Base-by-base conservation (phyloP, 2,113 vertebrate genomes). In the Lonchura striata region DNA sequence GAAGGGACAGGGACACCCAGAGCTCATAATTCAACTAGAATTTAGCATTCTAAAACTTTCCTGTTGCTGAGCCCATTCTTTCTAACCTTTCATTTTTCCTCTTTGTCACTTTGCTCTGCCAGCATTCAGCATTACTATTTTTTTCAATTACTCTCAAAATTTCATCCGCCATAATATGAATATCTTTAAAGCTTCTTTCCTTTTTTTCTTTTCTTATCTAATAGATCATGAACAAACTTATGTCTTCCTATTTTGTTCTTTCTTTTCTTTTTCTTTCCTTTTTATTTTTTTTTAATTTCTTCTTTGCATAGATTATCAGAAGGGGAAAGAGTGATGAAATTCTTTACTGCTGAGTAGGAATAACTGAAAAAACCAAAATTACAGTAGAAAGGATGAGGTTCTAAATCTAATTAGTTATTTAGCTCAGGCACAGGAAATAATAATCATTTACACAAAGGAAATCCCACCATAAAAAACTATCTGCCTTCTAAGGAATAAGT, bases 21-120 rank as follows among this genome's bases (percentile, higher is more conserved):
- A 82, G 69, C 76, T 94, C 84, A 87, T 96, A 96, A 95, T 96
- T 97, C 89, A 93, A 92, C 59, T 49, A 35, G 30, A 92, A 94
- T 95, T 92, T 96, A 96, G 81, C 76, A 75, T 95, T 94, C 39
- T 81, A 70, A 92, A 95, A 92, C n/a, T 80, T 95, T 68, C 13
- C 35, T 59, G 13, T 82, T 69, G 33, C 72, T 87, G 18, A 92
- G 41, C 10, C 35, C 21, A n/a, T 91, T 72, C 66, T 81, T 87
- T 80, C 76, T 60, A 66, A 41, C 5, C 13, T 79, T 84, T 86
- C 42, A 64, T 91, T 92, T 94, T 88, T 91, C 56, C 39, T 83
- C 46, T 80, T 75, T 94, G 59, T 96, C 91, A 89, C 70, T 88
- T 91, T 75, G 54, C 21, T 94, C 85, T 96, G 80, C 65, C 44